Conservation (phyloP, 1,140 invertebrate species). For the Danaus plexippus region DNA sequence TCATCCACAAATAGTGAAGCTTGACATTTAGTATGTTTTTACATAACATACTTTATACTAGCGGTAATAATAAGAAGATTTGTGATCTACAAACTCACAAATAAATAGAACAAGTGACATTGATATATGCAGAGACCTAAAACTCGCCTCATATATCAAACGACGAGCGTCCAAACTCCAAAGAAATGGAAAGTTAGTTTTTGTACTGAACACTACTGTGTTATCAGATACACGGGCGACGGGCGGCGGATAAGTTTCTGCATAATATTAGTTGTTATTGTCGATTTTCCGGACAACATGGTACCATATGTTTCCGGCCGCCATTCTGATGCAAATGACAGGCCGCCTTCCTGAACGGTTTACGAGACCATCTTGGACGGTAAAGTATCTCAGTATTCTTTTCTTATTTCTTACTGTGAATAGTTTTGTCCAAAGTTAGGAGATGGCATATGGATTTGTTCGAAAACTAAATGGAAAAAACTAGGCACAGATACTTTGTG, state of each 20-base stretch:
- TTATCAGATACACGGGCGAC: too few relatives aligned
- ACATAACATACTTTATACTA: too few relatives aligned
- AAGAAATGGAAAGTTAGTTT: too few relatives aligned
- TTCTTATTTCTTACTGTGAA: conserved; percentile 9
- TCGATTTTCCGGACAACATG: too few relatives aligned
- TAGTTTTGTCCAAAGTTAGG: conserved; percentile 7
- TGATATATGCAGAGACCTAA: conserved; percentile 1
- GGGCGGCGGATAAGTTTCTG: conserved; percentile 35
- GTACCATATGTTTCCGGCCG: conserved; percentile 17
- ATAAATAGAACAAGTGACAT: conserved; percentile 5
- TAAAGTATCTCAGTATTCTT: conserved; percentile 1
- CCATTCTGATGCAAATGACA: conserved; percentile 19
- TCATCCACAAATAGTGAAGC: too few relatives aligned
- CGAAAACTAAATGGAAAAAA: neutral
- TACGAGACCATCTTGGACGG: conserved; percentile 14
- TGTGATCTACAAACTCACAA: neutral
- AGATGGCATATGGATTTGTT: conserved; percentile 10
- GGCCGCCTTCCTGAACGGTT: conserved; percentile 4
- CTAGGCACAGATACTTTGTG: too few relatives aligned
- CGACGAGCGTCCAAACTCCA: neutral
- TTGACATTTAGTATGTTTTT: too few relatives aligned
- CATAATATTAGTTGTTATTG: conserved; percentile 24
- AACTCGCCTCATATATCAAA: neutral
- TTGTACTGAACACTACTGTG: too few relatives aligned
- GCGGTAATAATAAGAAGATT: too few relatives aligned